Evolutionary conservation across 2,888 invertebrate species (phyloP).

Genomic region (Pachydiplax longipennis): DNA sequence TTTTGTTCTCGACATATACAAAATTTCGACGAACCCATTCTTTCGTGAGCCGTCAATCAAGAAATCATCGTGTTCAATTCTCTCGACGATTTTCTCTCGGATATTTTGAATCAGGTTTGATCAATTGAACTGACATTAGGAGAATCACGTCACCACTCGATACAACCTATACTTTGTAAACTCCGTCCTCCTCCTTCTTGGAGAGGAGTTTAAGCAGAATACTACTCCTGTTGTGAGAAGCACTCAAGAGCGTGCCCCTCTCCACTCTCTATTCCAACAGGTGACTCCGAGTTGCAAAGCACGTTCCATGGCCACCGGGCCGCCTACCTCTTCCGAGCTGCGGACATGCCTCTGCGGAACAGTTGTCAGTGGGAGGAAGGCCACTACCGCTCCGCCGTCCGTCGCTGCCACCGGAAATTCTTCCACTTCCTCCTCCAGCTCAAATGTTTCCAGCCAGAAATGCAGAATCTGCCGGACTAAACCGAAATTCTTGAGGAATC

Average conservation of each 20-base stretch:
- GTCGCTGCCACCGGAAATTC: not conserved
- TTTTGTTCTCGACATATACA: too few species aligned
- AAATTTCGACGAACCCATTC: too few species aligned
- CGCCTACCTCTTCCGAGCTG: slow-evolving; percentile 6
- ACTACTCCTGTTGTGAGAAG: not conserved
- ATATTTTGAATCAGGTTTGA: too few species aligned
- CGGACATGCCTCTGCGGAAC: slow-evolving; percentile 31
- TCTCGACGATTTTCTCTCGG: too few species aligned
- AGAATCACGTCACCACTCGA: too few species aligned
- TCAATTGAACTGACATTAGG: too few species aligned
- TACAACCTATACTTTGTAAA: too few species aligned
- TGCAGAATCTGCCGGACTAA: slow-evolving; percentile 49
- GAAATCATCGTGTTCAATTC: too few species aligned
- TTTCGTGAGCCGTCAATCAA: too few species aligned
- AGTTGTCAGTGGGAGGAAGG: slow-evolving; percentile 3
- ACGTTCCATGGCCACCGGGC: slow-evolving; percentile 9
- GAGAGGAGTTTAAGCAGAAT: too few species aligned
- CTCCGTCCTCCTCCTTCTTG: too few species aligned
- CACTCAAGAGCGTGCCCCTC: not conserved
- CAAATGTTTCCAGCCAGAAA: slow-evolving; percentile 29
- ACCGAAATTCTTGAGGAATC: slow-evolving; percentile 49
- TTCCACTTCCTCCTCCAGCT: not conserved
- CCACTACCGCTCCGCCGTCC: not conserved
- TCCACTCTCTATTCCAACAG: not conserved
- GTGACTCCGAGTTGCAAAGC: not conserved